Evolutionary conservation across 2,888 invertebrate genomes (phyloP), one percentile per base, ranked within the genome.

Genomic region (Polyommatus icarus): DNA sequence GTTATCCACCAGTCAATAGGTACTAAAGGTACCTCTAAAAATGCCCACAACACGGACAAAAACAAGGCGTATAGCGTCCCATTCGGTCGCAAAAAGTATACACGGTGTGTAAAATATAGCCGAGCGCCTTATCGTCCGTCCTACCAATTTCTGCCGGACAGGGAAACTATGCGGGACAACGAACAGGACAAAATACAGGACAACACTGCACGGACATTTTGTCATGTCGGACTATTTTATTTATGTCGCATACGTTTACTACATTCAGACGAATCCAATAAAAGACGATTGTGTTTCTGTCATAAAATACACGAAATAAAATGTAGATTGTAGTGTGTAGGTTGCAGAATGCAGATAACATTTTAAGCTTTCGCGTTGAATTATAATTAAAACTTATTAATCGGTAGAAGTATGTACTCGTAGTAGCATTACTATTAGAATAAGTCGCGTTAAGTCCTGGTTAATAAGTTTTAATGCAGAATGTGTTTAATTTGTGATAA

Each of bases 221-320:
- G 67, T 67, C 67, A 67, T 67, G 67, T 67, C 29, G 15, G 29
- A 67, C 29, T 67, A 67, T 32, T 67, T 67, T 32, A 67, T 67
- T 67, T 67, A 67, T 67, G 29, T 67, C 29, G 67, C 29, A 67
- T 32, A 67, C 67, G 67, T 67, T 67, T 32, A 67, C 29, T 67
- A 24, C 67, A 18, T 67, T 15, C 15, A 15, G 67, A 29, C 15
- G 29, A 67, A 67, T 29, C 67, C 67, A 67, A 67, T 67, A 67
- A 67, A 29, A 29, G 67, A 67, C 67, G 0, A 29, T 67, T 67
- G 32, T 15, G 67, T 67, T 67, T 32, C 29, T 67, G 29, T 67
- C 29, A 18, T 67, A 32, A 67, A 67, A 32, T 15, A 20, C 18
- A 32, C 29, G 29, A 67, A 29, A 67, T 61, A 24, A 4, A 29